Percentiles rank a stretch among this genome's conserved stretches.
Evolutionary conservation across 2,113 vertebrate genomes (phyloP).

Genomic region (Crypturellus undulatus): DNA sequence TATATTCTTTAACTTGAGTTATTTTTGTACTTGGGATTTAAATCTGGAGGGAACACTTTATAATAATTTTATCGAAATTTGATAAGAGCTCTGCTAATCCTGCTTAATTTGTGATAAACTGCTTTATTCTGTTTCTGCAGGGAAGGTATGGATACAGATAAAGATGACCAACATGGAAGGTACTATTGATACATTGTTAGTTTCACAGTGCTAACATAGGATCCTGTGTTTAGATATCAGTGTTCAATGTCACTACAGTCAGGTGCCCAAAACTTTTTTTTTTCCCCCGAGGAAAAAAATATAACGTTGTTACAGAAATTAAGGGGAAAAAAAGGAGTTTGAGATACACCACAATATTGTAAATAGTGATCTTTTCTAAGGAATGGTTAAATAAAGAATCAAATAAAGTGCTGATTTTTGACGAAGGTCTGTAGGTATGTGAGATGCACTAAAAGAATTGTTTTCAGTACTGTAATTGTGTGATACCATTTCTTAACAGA

Average conservation of each 20-base stretch:
- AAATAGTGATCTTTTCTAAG: background rate
- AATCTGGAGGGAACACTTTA: background rate
- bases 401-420: background rate
- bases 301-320: background rate
- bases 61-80: background rate
- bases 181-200: slow-evolving; percentile 65
- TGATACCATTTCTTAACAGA: slow-evolving; percentile 69
- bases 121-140: slow-evolving; percentile 74
- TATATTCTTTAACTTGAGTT: background rate
- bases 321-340: background rate
- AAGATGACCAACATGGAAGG: slow-evolving; percentile 95
- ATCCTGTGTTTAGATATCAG: background rate
- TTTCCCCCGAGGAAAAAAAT: background rate
- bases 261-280: background rate
- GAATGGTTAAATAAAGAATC: background rate
- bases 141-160: slow-evolving; percentile 97
- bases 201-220: background rate
- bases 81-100: background rate
- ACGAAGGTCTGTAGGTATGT: background rate
- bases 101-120: background rate
- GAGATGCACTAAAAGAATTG: background rate
- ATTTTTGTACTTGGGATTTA: background rate
- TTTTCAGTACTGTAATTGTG: background rate
- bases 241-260: background rate
- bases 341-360: background rate